Evolutionary conservation across 2,888 invertebrate species (phyloP), one percentile per base, ranked within the genome.

Genomic region (Chydorus sphaericus): DNA sequence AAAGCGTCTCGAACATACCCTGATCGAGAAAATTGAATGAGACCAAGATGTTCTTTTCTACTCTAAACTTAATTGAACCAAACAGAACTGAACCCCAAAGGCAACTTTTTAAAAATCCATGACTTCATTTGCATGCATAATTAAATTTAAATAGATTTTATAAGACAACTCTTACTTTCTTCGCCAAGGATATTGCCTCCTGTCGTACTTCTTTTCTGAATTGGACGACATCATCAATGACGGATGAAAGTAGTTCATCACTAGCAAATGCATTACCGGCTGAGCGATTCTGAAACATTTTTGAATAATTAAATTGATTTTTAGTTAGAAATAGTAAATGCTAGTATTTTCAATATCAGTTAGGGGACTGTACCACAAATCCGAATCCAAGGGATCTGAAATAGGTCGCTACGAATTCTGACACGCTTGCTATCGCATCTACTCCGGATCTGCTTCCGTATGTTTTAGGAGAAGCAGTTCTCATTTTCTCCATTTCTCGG

Each of bases 141-240:
- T 6, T 20, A 16, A 18, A 18, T 2, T 18, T 20, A 44, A 20
- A 44, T 1, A 5, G 23, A 18, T 23, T 26, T 20, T 7, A 4
- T 44, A 20, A 44, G 18, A 39, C n/a, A 39, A 23, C 8, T 23
- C 8, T 6, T 16, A 7, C 7, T 7, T 31, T 26, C 2, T 31
- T 36, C 1, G 18, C 57, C 33, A 20, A 11, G 5, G 55, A 28
- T 11, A 55, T 18, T 20, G 38, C 57, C n/a, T 37, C 26, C 57
- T 60, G 56, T 18, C 31, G 52, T 10, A 52, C 36, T 31, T 52
- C 18, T 6, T 29, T 52, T 23, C 39, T n/a, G 51, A 33, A 50
- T 50, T 26, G 16, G 33, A 55, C 31, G 11, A 38, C 23, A 29
- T 38, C 18, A 38, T 51, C 52, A 18, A 44, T 31, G 50, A 55